Evolutionary conservation across 92 coral and sea anemone genomes (phyloP).

Genomic region (Epizoanthus fatuus): DNA sequence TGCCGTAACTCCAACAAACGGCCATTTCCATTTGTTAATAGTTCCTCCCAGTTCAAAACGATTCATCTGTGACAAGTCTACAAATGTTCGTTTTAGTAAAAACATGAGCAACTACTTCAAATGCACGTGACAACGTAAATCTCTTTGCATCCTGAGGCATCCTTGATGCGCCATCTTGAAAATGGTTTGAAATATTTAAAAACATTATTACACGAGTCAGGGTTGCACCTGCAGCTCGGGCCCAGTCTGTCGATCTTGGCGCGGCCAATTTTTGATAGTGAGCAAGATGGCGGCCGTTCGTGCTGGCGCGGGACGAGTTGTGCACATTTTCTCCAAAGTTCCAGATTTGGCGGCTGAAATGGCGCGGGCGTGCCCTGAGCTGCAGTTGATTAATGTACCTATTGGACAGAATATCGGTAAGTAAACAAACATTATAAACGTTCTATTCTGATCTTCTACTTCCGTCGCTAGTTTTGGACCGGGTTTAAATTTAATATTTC

Average conservation of each 20-base stretch:
- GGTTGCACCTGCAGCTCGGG: too few species aligned
- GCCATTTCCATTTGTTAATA: conserved; percentile 93
- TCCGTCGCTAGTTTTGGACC: too few species aligned
- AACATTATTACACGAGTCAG: too few species aligned
- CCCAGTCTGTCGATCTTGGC: too few species aligned
- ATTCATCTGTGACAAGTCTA: conserved; percentile 69
- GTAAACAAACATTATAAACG: neutral
- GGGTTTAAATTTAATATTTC: too few species aligned
- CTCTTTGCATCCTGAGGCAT: neutral
- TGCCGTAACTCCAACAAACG: conserved; percentile 88
- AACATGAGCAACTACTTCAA: conserved; percentile 24
- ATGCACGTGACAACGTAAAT: conserved; percentile 30
- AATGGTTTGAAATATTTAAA: neutral
- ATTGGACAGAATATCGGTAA: conserved; percentile 3
- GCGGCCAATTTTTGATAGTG: too few species aligned
- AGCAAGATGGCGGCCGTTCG: conserved; percentile 4
- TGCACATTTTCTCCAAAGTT: conserved; percentile 41
- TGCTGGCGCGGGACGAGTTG: neutral
- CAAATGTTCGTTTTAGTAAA: conserved; percentile 16
- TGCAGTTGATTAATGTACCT: conserved; percentile 15
- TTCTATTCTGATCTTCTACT: too few species aligned
- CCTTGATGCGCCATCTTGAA: conserved; percentile 18
- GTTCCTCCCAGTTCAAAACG: conserved; percentile 84
- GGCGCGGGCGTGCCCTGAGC: neutral
- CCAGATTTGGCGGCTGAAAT: conserved; percentile 22